Base-by-base conservation (phyloP, 2,888 invertebrate species). In the Neocrepidodera transversa region DNA sequence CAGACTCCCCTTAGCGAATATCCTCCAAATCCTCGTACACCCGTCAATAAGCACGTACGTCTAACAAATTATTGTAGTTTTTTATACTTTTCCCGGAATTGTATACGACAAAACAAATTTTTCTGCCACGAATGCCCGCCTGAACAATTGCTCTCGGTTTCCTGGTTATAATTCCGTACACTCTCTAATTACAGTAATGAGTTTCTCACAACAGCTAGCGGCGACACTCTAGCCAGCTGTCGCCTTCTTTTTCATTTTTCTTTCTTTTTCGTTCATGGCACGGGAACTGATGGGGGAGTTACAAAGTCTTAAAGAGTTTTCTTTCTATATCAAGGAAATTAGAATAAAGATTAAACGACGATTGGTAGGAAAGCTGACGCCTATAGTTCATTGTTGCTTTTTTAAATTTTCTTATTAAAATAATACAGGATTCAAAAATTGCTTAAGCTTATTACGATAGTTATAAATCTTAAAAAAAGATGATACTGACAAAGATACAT, bases 171-270 rank as follows among this genome's bases (percentile, higher is more conserved):
- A 65, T 58, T 58, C 56, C 30, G 59, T 45, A 53, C 56, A 57
- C 63, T 51, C 61, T 64, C 62, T 69, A 69, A 69, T 69, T 69
- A 68, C 65, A 47, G 64, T 69, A 69, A 69, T 69, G 66, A 68
- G 67, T 67, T 62, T 55, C 62, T 58, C 60, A 36, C 60, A 60
- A 61, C 54, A 50, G 64, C 61, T 47, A 40, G 32, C 35, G 56
- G 61, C 55, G 58, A 55, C 52, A 50, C 49, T 49, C 63, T 58
- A 50, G 43, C 63, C 35, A 2, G 28, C 32, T 43, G 30, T 43
- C 20, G 47, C 48, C 23, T 45, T 35, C 16, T 43, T 55, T 28
- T 38, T 18, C 17, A 16, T 7, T 26, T 38, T 17, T 23, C 11
- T 48, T 11, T 23, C 35, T 36, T 18, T 52, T 18, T 8, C 5